Evolutionary conservation across 2,888 invertebrate genomes (phyloP).

Genomic region (Drosophila borborema): DNA sequence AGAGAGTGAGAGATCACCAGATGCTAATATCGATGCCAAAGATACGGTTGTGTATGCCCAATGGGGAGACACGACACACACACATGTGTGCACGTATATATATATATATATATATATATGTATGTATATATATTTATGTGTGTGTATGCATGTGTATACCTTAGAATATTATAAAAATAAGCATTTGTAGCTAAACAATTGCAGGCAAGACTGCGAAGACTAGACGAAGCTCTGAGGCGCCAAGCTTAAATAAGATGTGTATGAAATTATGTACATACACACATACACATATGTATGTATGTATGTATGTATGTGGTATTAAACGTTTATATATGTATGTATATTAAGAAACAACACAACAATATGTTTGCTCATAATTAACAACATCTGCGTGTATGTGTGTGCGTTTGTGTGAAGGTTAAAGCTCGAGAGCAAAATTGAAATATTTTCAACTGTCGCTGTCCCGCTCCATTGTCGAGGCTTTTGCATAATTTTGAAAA

Average conservation of each 20-base stretch:
- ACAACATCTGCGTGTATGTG: slow-evolving; percentile 29
- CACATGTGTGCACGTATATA: not conserved
- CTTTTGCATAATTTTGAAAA: not conserved
- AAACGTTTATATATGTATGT: not conserved
- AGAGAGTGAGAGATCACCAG: slow-evolving; percentile 22
- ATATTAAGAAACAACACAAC: not conserved
- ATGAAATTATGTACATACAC: too few relatives aligned
- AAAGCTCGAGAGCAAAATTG: slow-evolving; percentile 39
- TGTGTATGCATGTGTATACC: slow-evolving; percentile 11
- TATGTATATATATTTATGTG: not conserved
- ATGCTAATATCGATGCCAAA: slow-evolving; percentile 47
- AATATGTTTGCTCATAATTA: slow-evolving; percentile 22
- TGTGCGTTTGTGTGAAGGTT: slow-evolving; percentile 57
- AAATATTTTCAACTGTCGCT: slow-evolving; percentile 23
- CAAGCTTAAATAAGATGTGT: slow-evolving; percentile 10
- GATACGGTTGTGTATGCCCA: slow-evolving; percentile 35
- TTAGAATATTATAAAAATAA: slow-evolving; percentile 49
- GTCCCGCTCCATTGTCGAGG: not conserved
- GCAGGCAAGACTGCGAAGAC: slow-evolving; percentile 13
- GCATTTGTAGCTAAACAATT: slow-evolving; percentile 31
- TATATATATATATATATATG: not conserved
- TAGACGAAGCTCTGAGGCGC: slow-evolving; percentile 17
- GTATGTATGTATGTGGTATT: too few relatives aligned
- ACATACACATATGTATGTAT: not conserved
- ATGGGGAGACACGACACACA: slow-evolving; percentile 29